Percentiles rank a stretch among this genome's conserved stretches.
These are phyloP conservation scores for Archaeoteleia sp. DNA, from an alignment of 2,888 invertebrate genomes.

Conservation along the genomic window DNA sequence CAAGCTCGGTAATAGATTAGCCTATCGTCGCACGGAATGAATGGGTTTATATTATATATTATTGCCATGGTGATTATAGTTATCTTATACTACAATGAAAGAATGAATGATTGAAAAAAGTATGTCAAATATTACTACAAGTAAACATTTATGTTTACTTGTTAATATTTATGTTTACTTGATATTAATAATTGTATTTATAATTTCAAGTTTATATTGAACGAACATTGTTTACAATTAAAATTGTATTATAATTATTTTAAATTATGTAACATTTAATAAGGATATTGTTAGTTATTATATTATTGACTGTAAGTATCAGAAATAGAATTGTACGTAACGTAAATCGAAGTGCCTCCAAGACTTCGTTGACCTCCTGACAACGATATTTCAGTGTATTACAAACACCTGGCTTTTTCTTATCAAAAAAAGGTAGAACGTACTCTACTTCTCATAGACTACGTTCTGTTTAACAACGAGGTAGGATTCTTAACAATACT, in stretches of 20 bases:
- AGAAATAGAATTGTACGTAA: neutral
- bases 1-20: conserved; percentile 16
- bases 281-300: neutral
- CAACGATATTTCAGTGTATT: neutral
- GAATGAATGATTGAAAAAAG: conserved; percentile 20
- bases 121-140: no score
- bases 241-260: no score
- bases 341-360: neutral
- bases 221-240: neutral
- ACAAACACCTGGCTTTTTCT: conserved; percentile 1
- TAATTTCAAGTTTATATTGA: no score
- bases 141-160: no score
- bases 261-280: neutral
- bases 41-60: conserved; percentile 17
- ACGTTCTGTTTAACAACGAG: no score
- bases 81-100: conserved; percentile 26
- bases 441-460: neutral
- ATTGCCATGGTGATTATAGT: conserved; percentile 28
- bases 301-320: neutral
- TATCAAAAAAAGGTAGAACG: neutral
- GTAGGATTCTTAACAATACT: neutral
- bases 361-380: neutral
- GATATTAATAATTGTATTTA: no score
- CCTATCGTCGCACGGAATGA: conserved; percentile 26
- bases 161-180: no score